phyloP scores from a whole-genome alignment of 2,888 invertebrate genomes.

The Agrochola macilenta region DNA sequence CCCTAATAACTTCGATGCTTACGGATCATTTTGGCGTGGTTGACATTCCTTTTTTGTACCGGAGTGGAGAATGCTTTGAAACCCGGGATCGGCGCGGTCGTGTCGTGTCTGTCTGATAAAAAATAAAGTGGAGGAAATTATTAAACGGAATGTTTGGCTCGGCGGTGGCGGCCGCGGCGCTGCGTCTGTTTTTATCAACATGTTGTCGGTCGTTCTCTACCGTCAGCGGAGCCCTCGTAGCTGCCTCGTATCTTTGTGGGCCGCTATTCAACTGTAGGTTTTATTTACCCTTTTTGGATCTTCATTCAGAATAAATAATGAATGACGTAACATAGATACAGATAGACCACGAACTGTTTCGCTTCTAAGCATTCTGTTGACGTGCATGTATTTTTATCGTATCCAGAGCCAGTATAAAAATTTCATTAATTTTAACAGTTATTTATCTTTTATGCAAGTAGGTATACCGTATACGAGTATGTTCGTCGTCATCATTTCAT shows the following conservation, averaged over 20 bases:
- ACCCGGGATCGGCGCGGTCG: slow-evolving; percentile 70
- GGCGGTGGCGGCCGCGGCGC: slow-evolving; percentile 65
- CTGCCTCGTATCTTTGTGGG: slow-evolving; percentile 45
- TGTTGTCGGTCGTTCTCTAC: slow-evolving; percentile 55
- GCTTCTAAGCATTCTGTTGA: slow-evolving; percentile 12
- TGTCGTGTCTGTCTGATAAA: slow-evolving; percentile 74
- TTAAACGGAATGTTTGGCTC: slow-evolving; percentile 76
- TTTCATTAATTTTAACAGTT: background rate
- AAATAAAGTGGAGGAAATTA: slow-evolving; percentile 80
- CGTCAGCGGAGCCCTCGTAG: slow-evolving; percentile 40
- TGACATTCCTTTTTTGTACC: slow-evolving; percentile 85
- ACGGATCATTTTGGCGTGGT: slow-evolving; percentile 89
- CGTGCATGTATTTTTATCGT: slow-evolving; percentile 8
- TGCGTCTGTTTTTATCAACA: slow-evolving; percentile 75
- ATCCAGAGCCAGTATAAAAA: background rate
- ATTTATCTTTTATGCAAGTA: background rate
- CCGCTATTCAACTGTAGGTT: slow-evolving; percentile 44
- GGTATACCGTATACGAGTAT: too few species aligned
- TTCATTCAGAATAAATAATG: slow-evolving; percentile 63
- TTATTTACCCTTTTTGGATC: slow-evolving; percentile 62
- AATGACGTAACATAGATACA: slow-evolving; percentile 57
- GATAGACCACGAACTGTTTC: slow-evolving; percentile 7
- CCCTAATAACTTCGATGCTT: slow-evolving; percentile 86
- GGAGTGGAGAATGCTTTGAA: slow-evolving; percentile 67
- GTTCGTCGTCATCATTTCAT: background rate